Conservation (phyloP, 2,113 vertebrate species). For the rabbit (Oryctolagus cuniculus) region mOryCun1.1 NC_091434.1:178663501-178664000, state of each 20-base stretch:
- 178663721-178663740: background rate
- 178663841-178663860: background rate
- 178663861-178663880: background rate
- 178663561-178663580: background rate
- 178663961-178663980: background rate
- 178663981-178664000: no score
- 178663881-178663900: background rate
- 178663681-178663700: background rate
- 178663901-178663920: background rate
- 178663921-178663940: background rate
- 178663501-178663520: background rate
- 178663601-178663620: background rate
- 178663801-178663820: background rate
- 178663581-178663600: background rate
- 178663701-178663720: background rate
- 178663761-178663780: background rate
- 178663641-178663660: background rate
- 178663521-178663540: background rate
- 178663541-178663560: constrained; percentile 1
- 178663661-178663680: background rate
- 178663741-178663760: background rate
- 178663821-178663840: background rate
- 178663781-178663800: background rate
- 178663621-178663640: background rate
- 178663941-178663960: background rate